Percentiles rank a stretch among this genome's conserved stretches.
phyloP scores from a whole-genome alignment of 2,888 invertebrate species.

The Criorhina ranunculi region DNA sequence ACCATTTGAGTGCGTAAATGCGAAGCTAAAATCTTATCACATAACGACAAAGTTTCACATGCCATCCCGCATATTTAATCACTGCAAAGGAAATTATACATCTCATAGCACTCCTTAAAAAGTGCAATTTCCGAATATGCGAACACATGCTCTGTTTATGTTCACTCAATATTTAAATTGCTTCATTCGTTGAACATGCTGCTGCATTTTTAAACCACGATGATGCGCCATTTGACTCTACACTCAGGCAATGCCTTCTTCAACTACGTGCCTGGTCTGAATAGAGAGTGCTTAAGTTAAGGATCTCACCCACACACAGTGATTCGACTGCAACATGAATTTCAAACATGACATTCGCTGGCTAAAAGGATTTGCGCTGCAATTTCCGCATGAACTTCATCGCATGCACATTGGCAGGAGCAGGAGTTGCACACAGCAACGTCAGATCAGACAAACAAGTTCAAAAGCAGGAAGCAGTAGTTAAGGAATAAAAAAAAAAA shows the following conservation, averaged over 20 bases:
- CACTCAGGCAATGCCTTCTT: conserved; percentile 12
- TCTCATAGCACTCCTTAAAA: conserved; percentile 23
- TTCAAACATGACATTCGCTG: conserved; percentile 61
- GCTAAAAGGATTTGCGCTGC: conserved; percentile 74
- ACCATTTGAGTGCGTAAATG: too few species aligned
- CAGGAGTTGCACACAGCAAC: not conserved
- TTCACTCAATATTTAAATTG: conserved; percentile 56
- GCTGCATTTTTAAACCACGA: conserved; percentile 45
- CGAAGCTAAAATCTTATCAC: not conserved
- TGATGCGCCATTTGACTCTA: conserved; percentile 40
- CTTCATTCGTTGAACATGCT: conserved; percentile 35
- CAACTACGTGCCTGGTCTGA: conserved; percentile 37
- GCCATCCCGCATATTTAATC: not conserved
- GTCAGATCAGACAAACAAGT: conserved; percentile 59
- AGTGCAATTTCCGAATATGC: conserved; percentile 17
- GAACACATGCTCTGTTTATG: not conserved
- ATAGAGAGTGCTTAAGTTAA: conserved; percentile 33
- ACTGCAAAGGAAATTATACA: conserved; percentile 9
- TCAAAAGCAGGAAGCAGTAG: conserved; percentile 48
- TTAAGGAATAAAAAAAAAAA: conserved; percentile 51
- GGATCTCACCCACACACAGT: conserved; percentile 28
- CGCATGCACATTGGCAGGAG: conserved; percentile 30
- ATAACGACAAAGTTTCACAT: not conserved
- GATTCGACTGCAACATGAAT: conserved; percentile 49
- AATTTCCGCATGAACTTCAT: conserved; percentile 72